Conservation (phyloP, 2,113 vertebrate species). For the Rhinolophus ferrumequinum region DNA sequence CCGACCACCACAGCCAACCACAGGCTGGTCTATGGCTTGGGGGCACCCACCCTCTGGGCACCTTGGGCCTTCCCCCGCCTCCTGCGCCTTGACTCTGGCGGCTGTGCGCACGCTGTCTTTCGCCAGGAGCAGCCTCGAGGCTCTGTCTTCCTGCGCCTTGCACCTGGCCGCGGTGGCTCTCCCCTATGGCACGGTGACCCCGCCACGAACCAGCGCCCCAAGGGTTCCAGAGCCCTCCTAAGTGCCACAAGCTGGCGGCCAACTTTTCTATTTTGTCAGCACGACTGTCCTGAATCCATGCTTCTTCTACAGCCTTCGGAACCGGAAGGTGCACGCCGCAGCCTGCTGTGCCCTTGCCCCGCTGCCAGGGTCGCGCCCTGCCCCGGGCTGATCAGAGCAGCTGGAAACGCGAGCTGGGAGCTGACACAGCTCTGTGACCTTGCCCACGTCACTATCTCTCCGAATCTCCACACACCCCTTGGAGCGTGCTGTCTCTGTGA, state of each 20-base stretch:
- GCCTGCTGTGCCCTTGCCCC: not conserved
- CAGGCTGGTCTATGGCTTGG: not conserved
- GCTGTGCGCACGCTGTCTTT: not conserved
- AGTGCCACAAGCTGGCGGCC: not conserved
- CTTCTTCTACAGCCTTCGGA: conserved; percentile 15
- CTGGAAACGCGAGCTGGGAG: not conserved
- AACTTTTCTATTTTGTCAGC: not conserved
- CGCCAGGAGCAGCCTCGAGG: not conserved
- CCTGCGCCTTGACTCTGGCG: not conserved
- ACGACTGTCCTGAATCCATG: not conserved
- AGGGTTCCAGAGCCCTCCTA: not conserved
- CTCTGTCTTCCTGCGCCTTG: not conserved
- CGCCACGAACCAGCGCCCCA: not conserved
- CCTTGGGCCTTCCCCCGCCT: not conserved
- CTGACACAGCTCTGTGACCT: not conserved
- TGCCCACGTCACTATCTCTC: accelerated
- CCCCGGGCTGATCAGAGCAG: not conserved
- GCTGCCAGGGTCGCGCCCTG: not conserved
- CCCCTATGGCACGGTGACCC: conserved; percentile 37
- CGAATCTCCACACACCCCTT: not conserved
- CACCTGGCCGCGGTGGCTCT: conserved; percentile 28
- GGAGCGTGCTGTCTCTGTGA: not conserved
- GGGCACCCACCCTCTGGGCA: not conserved
- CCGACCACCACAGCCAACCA: not conserved
- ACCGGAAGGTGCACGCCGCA: not conserved